Percentiles rank a stretch among this genome's conserved stretches.
Conservation (phyloP, 2,888 invertebrate species). For the Conomelus anceps region DNA sequence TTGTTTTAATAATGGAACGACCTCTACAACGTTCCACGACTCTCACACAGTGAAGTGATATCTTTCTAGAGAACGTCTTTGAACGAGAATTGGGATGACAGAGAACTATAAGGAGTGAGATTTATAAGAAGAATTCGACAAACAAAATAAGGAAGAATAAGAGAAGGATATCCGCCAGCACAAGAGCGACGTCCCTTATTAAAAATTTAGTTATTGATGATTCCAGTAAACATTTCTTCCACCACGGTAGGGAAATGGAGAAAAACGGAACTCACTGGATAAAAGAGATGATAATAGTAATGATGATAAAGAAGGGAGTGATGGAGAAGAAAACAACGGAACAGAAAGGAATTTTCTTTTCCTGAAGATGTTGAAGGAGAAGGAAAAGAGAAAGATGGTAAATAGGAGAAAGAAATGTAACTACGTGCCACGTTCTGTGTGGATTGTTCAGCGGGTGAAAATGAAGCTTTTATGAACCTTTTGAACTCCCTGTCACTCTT, state of each 20-base stretch:
- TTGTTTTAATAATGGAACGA: no score
- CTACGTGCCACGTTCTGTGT: not conserved
- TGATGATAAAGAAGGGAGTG: not conserved
- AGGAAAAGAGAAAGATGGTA: not conserved
- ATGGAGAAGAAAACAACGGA: not conserved
- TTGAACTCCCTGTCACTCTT: not conserved
- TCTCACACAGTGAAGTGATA: no score
- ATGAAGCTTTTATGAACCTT: not conserved
- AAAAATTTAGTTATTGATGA: not conserved
- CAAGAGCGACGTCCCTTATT: not conserved
- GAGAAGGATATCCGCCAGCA: not conserved
- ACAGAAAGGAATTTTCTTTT: not conserved
- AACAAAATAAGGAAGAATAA: not conserved
- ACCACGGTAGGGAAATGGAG: no score
- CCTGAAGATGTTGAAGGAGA: not conserved
- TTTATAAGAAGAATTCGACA: not conserved
- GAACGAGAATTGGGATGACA: not conserved
- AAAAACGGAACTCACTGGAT: not conserved
- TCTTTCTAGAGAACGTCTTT: no score
- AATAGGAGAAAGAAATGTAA: not conserved
- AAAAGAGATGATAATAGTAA: not conserved
- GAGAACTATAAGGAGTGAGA: not conserved
- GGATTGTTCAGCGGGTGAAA: not conserved
- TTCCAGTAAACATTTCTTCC: not conserved
- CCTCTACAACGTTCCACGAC: no score